Percentiles rank a stretch among this genome's conserved stretches.
Evolutionary conservation across 2,888 invertebrate genomes (phyloP).

Genomic region (Melanotus villosus): DNA sequence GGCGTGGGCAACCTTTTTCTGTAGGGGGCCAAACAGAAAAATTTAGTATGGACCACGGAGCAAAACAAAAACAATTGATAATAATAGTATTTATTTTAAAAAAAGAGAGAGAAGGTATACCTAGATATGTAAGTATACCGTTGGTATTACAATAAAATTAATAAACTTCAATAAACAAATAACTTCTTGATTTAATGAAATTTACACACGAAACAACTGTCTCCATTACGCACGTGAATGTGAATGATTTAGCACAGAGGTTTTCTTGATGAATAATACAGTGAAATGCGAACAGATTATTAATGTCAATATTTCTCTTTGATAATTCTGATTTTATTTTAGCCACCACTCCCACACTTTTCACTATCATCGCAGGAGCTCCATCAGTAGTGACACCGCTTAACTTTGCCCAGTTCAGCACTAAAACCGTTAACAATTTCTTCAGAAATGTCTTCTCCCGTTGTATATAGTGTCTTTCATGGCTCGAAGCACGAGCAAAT

Average conservation of each 20-base stretch:
- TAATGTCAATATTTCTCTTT: slow-evolving; percentile 38
- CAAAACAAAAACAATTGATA: no score
- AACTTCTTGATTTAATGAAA: slow-evolving; percentile 51
- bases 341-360: slow-evolving; percentile 37
- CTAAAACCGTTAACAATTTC: slow-evolving; percentile 38
- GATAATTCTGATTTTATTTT: no score
- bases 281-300: slow-evolving; percentile 45
- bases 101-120: no score
- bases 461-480: slow-evolving; percentile 26
- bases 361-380: slow-evolving; percentile 45
- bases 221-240: no score
- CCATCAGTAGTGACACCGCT: no score
- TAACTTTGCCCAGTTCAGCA: slow-evolving; percentile 41
- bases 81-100: no score
- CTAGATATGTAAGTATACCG: no score
- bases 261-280: slow-evolving; percentile 54
- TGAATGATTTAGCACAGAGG: slow-evolving; percentile 50
- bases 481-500: slow-evolving; percentile 26
- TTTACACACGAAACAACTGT: slow-evolving; percentile 47
- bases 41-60: no score
- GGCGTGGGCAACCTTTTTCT: no score
- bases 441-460: slow-evolving; percentile 42
- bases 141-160: no score
- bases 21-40: no score
- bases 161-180: no score